Percentiles rank a stretch among this genome's conserved stretches.
Conservation (phyloP, 2,113 vertebrate genomes). For the Setophaga petechia region DNA sequence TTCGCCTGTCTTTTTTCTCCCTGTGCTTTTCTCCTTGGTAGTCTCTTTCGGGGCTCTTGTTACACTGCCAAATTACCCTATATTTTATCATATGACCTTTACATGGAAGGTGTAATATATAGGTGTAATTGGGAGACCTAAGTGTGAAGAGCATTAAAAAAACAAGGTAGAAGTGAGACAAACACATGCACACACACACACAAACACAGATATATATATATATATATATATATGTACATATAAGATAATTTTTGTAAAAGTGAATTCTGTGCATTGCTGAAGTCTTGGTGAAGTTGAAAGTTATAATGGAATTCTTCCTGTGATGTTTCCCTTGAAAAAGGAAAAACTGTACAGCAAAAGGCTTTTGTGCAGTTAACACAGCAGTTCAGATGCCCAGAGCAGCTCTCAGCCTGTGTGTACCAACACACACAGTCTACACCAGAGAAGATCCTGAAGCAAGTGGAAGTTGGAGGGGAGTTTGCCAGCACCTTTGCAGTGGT, state of each 20-base stretch:
- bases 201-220: no score
- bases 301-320: background rate
- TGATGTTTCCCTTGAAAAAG: background rate
- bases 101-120: background rate
- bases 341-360: background rate
- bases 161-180: background rate
- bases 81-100: background rate
- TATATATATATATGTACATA: no score
- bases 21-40: background rate
- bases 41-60: background rate
- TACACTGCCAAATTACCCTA: background rate
- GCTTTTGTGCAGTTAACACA: background rate
- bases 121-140: background rate
- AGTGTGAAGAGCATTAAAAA: background rate
- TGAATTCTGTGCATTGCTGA: background rate
- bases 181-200: background rate
- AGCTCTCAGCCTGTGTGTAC: background rate
- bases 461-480: background rate
- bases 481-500: rapidly evolving
- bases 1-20: background rate
- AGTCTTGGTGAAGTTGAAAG: background rate
- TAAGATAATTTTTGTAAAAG: background rate
- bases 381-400: background rate
- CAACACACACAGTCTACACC: background rate
- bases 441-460: background rate